A percentile compares a stretch with the other conserved stretches of the same genome.
Evolutionary conservation across 1,140 invertebrate genomes (phyloP).

Genomic region (Drosophila athabasca): DNA sequence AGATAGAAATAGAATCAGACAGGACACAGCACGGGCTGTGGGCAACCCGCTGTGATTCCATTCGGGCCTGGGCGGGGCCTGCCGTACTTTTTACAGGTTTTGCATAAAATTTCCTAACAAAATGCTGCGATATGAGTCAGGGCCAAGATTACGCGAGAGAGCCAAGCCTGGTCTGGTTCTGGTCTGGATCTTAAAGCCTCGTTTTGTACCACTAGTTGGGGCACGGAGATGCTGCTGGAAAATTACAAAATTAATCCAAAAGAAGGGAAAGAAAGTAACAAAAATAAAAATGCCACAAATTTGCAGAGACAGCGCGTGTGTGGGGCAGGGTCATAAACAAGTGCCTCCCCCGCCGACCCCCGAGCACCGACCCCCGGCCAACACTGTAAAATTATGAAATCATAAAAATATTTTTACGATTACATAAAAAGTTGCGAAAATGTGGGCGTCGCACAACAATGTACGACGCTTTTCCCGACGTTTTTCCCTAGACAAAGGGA

Average conservation of each 20-base stretch:
- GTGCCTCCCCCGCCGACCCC: constrained; percentile 29
- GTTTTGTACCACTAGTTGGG: constrained; percentile 48
- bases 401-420: constrained; percentile 82
- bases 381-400: constrained; percentile 82
- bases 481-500: constrained; percentile 22
- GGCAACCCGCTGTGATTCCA: constrained; percentile 72
- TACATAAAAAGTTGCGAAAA: constrained; percentile 77
- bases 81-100: constrained; percentile 56
- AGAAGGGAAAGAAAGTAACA: constrained; percentile 2
- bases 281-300: constrained; percentile 52
- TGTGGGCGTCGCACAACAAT: constrained; percentile 60
- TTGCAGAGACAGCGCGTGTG: constrained; percentile 16
- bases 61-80: constrained; percentile 40
- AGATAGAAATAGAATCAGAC: constrained; percentile 60
- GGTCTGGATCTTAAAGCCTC: constrained; percentile 55
- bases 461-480: constrained; percentile 6
- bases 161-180: constrained; percentile 3
- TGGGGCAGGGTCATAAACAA: constrained; percentile 58
- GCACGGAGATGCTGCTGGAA: constrained; percentile 22
- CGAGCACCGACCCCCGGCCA: neutral
- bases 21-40: constrained; percentile 18
- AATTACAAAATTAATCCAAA: constrained; percentile 52
- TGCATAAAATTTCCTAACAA: constrained; percentile 68
- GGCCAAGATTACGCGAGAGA: constrained; percentile 58
- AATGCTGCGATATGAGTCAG: constrained; percentile 55